Conservation (phyloP, 2,113 vertebrate species). For the Cacatua alba region DNA sequence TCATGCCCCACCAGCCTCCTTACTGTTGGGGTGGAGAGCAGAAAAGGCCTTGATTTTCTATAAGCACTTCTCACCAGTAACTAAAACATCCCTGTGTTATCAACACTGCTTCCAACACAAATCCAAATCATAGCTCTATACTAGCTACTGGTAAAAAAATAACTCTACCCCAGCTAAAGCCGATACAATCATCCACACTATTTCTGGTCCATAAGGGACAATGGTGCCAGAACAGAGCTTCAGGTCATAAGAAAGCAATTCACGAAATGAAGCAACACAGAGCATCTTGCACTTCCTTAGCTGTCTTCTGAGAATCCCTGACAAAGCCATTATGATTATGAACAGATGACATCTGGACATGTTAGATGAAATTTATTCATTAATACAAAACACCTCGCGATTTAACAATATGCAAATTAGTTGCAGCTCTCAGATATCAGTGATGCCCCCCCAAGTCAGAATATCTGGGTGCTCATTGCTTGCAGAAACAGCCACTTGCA, state of each 20-base stretch:
- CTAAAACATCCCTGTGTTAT: background rate
- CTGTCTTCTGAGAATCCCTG: background rate
- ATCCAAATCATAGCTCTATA: background rate
- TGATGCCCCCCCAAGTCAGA: background rate
- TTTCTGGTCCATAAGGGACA: background rate
- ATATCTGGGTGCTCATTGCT: background rate
- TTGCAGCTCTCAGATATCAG: background rate
- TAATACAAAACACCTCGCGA: background rate
- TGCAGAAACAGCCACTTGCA: background rate
- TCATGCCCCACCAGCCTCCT: accelerated
- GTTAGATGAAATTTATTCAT: background rate
- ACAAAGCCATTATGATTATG: background rate
- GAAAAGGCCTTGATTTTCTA: background rate
- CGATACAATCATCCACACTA: background rate
- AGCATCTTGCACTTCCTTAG: background rate
- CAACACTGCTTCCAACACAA: background rate
- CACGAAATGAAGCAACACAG: background rate
- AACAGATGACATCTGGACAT: background rate
- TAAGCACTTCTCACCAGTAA: background rate
- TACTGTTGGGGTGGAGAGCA: background rate
- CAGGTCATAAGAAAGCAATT: background rate
- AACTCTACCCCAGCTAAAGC: background rate
- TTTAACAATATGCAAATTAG: background rate
- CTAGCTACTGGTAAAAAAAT: background rate
- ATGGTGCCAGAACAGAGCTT: background rate